Evolutionary conservation across 2,113 vertebrate genomes (phyloP).

Genomic region (Lipophrys pholis): DNA sequence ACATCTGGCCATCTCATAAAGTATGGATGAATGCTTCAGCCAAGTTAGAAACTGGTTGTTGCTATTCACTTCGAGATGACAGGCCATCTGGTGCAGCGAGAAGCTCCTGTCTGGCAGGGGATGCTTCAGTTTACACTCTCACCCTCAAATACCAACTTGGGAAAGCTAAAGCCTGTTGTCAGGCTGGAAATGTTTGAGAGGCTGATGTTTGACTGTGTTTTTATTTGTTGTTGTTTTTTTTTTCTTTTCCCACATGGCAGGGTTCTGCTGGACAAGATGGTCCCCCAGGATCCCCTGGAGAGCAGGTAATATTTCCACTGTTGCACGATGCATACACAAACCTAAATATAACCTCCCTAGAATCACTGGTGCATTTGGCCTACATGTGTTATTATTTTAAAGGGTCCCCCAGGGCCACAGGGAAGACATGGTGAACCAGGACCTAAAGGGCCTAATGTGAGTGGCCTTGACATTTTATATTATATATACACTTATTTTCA

Average conservation of each 20-base stretch:
- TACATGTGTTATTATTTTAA: conserved; percentile 42
- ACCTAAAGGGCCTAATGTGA: conserved; percentile 89
- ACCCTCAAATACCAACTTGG: conserved; percentile 50
- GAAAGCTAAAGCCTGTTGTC: conserved; percentile 43
- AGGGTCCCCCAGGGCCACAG: conserved; percentile 90
- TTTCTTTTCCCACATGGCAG: conserved; percentile 68
- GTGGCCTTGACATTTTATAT: conserved; percentile 49
- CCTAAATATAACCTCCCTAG: background rate
- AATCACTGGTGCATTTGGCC: background rate
- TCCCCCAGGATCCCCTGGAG: conserved; percentile 85
- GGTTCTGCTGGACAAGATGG: conserved; percentile 89
- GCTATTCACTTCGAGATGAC: conserved; percentile 53
- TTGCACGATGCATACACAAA: background rate
- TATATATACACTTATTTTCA: background rate
- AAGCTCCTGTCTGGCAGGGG: conserved; percentile 41
- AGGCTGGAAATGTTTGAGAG: conserved; percentile 6
- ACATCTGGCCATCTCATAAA: conserved; percentile 64
- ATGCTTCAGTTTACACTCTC: conserved; percentile 49
- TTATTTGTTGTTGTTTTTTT: conserved; percentile 9
- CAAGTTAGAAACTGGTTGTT: conserved; percentile 42
- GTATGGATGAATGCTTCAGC: conserved; percentile 47
- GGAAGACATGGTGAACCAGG: conserved; percentile 89
- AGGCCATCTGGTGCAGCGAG: conserved; percentile 61
- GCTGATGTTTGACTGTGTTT: conserved; percentile 33
- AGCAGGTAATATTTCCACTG: conserved; percentile 80